Percentiles rank a stretch among this genome's conserved stretches.
Evolutionary conservation across 2,113 vertebrate species (phyloP).

Genomic region (Poeciliopsis prolifica): DNA sequence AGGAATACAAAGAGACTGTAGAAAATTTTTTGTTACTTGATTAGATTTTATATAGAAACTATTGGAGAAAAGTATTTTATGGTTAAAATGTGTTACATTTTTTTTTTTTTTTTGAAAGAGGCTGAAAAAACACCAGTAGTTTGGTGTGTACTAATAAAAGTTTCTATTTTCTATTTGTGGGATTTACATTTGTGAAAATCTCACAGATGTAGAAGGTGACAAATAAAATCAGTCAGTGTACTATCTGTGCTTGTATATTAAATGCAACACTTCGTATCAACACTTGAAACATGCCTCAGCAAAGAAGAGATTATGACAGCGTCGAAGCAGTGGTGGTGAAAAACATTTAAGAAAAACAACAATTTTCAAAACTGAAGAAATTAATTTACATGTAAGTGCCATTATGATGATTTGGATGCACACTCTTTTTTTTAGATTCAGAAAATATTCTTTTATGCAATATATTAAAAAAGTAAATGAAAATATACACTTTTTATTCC

Average conservation of each 20-base stretch:
- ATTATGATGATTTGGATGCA: background rate
- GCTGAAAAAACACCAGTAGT: no score
- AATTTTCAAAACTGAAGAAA: background rate
- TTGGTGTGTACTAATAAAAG: no score
- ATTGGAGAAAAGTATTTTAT: background rate
- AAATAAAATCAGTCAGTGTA: no score
- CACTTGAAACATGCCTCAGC: no score
- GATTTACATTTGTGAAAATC: no score
- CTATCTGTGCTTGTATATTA: no score
- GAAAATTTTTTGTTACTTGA: background rate
- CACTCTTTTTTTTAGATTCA: background rate
- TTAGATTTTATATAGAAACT: background rate
- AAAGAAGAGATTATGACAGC: no score
- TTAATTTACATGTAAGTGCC: background rate
- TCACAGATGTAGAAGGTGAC: no score
- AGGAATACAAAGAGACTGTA: background rate
- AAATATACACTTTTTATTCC: background rate
- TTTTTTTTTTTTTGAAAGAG: no score
- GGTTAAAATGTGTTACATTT: no score
- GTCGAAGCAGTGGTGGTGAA: background rate
- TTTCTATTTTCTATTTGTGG: no score
- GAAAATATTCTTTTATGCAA: background rate
- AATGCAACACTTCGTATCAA: no score
- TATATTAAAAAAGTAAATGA: background rate
- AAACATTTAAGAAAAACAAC: background rate